Evolutionary conservation across 1,140 invertebrate species (phyloP).

Genomic region (Temnothorax nylanderi): DNA sequence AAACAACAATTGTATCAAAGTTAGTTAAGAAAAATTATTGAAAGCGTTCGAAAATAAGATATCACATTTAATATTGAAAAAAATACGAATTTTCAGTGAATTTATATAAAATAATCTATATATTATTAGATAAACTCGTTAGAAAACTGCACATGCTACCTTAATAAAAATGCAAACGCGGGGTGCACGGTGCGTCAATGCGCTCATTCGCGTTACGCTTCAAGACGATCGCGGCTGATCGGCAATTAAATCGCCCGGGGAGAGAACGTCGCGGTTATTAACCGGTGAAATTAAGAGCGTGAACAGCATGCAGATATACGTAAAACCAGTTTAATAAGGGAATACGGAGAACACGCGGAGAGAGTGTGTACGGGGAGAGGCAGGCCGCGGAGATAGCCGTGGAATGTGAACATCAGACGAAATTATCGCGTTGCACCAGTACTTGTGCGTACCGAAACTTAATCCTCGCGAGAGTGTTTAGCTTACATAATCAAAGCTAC

Average conservation of each 20-base stretch:
- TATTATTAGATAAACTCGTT: background rate
- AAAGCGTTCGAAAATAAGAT: background rate
- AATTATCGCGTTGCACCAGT: conserved; percentile 51
- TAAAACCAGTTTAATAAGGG: conserved; percentile 39
- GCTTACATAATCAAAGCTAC: conserved; percentile 41
- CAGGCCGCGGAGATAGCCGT: conserved; percentile 21
- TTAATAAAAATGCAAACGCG: conserved; percentile 1
- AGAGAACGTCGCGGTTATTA: conserved; percentile 22
- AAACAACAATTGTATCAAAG: background rate
- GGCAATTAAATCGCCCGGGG: conserved; percentile 24
- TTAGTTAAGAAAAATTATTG: background rate
- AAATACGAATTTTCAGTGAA: background rate
- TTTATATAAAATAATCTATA: background rate
- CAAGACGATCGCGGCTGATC: conserved; percentile 2
- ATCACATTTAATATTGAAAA: background rate
- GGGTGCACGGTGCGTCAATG: too few species aligned
- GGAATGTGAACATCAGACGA: conserved; percentile 55
- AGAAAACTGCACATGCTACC: background rate
- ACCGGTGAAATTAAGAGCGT: conserved; percentile 43
- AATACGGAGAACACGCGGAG: background rate
- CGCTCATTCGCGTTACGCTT: background rate
- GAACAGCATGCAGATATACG: conserved; percentile 12
- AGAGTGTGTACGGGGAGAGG: background rate
- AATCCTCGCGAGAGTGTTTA: conserved; percentile 15
- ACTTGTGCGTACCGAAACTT: conserved; percentile 32